Evolutionary conservation across 2,113 vertebrate genomes (phyloP).

Genomic region (Bolborhynchus lineola): DNA sequence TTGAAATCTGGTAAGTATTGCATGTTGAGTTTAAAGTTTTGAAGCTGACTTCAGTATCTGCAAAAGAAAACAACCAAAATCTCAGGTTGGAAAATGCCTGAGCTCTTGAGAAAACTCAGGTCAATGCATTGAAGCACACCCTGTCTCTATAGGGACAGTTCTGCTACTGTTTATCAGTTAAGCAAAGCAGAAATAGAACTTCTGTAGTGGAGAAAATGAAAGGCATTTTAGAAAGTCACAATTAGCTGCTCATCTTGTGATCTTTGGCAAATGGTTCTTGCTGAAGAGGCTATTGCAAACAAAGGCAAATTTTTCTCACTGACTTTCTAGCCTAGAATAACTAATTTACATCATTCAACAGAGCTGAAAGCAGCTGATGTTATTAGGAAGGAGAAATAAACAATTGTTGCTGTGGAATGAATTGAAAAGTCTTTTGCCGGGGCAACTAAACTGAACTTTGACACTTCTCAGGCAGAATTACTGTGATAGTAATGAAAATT

Average conservation of each 20-base stretch:
- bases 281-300: neutral
- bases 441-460: neutral
- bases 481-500: neutral
- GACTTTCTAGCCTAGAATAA: slow-evolving; percentile 18
- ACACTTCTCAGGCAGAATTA: neutral
- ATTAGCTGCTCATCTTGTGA: slow-evolving; percentile 18
- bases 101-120: neutral
- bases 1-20: neutral
- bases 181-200: slow-evolving; percentile 15
- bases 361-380: neutral
- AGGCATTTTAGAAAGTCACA: slow-evolving; percentile 15
- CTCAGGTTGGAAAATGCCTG: neutral
- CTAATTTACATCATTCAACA: slow-evolving; percentile 27
- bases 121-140: neutral
- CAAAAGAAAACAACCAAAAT: neutral
- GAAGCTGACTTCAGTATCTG: neutral
- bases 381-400: slow-evolving; percentile 29
- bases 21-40: neutral
- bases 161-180: neutral
- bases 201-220: neutral
- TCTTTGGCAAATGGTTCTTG: slow-evolving; percentile 6
- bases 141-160: neutral
- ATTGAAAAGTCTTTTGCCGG: neutral
- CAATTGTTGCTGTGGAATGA: slow-evolving; percentile 7
- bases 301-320: slow-evolving; percentile 22